Evolutionary conservation across 2,797 vertebrate genomes (phyloP), one percentile per base, ranked within the genome.

Genomic region (Melanotaenia trifasciata): DNA sequence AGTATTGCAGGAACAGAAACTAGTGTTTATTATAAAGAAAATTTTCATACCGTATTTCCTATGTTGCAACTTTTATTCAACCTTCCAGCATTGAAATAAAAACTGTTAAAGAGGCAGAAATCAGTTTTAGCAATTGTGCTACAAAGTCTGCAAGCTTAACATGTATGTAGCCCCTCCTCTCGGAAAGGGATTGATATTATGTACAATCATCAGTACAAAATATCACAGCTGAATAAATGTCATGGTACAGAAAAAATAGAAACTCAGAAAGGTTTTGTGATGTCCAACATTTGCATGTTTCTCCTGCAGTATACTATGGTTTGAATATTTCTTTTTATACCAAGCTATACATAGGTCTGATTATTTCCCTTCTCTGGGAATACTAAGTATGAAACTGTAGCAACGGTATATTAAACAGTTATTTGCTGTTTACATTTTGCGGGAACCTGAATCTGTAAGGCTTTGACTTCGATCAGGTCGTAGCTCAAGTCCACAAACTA

Each of bases 401-500:
- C 67, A 38, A 5, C 33, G 4, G 13, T 28, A 26, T 67, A 32
- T 59, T 57, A 50, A 56, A 63, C 26, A 51, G 10, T 62, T 54
- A 28, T 22, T 8, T 36, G 1, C 57, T 47, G 30, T 66, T 18
- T 38, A n/a, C 32, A 61, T 62, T 67, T 28, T 64, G 32, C 65
- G 53, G 24, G 28, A 68, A 65, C 56, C n/a, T 30, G 45, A 62
- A 35, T 18, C 2, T 51, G 18, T 58, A 36, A 56, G 30, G 24
- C n/a, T 10, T 30, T 76, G 43, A 59, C 63, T 69, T 58, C 35
- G 54, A 64, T 79, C n/a, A 50, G 20, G 58, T 74, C 47, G 70
- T 66, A 69, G 72, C 64, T 72, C 60, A 84, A 60, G 18, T 67
- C 58, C 26, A 20, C n/a, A 74, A 20, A 61, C 28, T 4, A 7